Evolutionary conservation across 2,113 vertebrate genomes (phyloP).

Genomic region (rat (Rattus norvegicus)): GRCr8 NC_086035.1:92999501-93000000

Average conservation of each 20-base stretch:
- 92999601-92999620: background rate
- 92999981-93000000: background rate
- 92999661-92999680: background rate
- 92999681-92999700: accelerated
- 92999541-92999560: background rate
- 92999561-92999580: background rate
- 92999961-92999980: background rate
- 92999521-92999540: background rate
- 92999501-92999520: background rate
- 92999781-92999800: background rate
- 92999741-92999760: background rate
- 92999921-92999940: background rate
- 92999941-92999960: background rate
- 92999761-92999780: accelerated
- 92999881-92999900: background rate
- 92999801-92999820: background rate
- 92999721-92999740: no score
- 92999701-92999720: background rate
- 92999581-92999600: background rate
- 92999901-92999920: background rate
- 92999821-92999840: background rate
- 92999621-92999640: no score
- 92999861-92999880: accelerated
- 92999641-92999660: background rate
- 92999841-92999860: background rate